Base-by-base conservation (phyloP, 1,140 invertebrate species). In the Heliothis subflexa region DNA sequence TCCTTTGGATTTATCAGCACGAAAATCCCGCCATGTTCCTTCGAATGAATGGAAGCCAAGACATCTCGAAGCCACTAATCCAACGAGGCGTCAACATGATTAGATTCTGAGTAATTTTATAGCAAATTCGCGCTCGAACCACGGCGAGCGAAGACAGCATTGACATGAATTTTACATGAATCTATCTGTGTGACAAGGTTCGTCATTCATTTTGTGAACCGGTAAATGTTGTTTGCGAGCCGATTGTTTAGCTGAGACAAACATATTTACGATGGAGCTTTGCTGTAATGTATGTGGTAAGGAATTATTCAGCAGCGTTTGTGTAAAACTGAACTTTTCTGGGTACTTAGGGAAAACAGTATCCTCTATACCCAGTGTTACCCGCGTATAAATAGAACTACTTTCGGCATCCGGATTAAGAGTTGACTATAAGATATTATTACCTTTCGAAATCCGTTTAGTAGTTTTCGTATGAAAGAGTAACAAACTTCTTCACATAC, bases 141-240 rank as follows among this genome's bases (percentile, higher is more conserved):
- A 85, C 80, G 86, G 81, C 64, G 82, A 83, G 78, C 76, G 79
- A 78, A 80, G 82, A 79, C 83, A 83, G 82, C 81, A 86, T 88
- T 82, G 86, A 81, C 87, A 93, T 93, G 91, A 93, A 93, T 92
- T 89, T 92, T 93, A 91, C 91, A 93, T 93, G 91, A 93, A 88
- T 80, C 81, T 81, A 82, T 76, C 50, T 33, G 62, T 83, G 83
- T 84, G 82, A 86, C 88, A 85, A 84, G 77, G 83, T 79, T 61
- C 79, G 79, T 87, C 87, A 90, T 89, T 89, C 88, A 89, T 90
- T 90, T 89, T 80, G 64, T 76, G 74, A 28, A 78, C 9, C 47
- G 16, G 61, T 68, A 77, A 66, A 77, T 77, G 74, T 55, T 77
- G 74, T 77, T 77, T 68, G 61, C 47, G 2, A 47, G 64, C 33